phyloP scores from a whole-genome alignment of 2,113 vertebrate species.

The Chamaea fasciata region DNA sequence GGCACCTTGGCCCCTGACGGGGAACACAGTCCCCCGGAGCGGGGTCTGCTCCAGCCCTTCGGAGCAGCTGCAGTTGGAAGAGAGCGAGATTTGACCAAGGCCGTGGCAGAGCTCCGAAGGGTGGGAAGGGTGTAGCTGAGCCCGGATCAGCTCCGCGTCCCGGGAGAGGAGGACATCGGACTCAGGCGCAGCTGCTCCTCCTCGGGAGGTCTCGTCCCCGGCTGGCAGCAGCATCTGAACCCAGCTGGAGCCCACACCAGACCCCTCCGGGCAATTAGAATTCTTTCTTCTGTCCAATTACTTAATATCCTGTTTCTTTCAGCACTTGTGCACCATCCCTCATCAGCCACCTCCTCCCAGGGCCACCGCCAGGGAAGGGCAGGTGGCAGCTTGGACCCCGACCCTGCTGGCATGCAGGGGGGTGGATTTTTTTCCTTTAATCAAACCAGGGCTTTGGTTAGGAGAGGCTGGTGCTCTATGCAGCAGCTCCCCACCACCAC shows the following conservation, averaged over 20 bases:
- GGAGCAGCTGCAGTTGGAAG: not conserved
- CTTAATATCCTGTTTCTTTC: not conserved
- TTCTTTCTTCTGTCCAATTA: not conserved
- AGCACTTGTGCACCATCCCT: too few species aligned
- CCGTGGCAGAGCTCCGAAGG: not conserved
- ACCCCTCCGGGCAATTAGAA: accelerated
- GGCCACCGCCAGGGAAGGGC: not conserved
- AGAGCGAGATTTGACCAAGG: not conserved
- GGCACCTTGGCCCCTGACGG: accelerated
- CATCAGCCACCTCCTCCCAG: not conserved
- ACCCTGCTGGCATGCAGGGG: not conserved
- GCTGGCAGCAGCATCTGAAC: not conserved
- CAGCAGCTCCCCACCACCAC: not conserved
- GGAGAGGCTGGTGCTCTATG: not conserved
- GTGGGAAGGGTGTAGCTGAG: not conserved
- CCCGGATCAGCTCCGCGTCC: not conserved
- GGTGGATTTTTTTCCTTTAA: not conserved
- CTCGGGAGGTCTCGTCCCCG: not conserved
- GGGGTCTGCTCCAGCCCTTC: not conserved
- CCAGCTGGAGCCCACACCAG: not conserved
- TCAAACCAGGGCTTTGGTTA: not conserved
- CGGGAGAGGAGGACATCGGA: not conserved
- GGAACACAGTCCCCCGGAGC: too few species aligned
- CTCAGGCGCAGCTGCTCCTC: not conserved
- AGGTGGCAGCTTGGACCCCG: accelerated